Evolutionary conservation across 2,888 invertebrate species (phyloP), one percentile per base, ranked within the genome.

Genomic region (Xanthorhoe designata): DNA sequence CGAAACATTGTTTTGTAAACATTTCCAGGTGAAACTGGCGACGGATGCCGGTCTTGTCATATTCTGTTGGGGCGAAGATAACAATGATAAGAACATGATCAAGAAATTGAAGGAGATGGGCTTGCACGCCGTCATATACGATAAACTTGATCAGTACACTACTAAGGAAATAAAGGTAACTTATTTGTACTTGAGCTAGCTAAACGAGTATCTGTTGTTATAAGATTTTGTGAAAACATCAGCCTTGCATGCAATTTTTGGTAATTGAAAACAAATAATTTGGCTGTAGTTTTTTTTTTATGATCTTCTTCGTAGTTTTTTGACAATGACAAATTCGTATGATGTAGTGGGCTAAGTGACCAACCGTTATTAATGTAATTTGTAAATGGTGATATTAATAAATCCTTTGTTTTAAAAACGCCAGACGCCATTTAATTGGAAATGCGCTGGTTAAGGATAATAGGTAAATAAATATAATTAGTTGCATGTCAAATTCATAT

Each of bases 61-160:
- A 70, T 99, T 99, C 89, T 98, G 98, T 81, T 99, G 99, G 99
- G 99, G 99, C 29, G 98, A 99, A 78, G 98, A 98, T 80, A 98
- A 98, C 84, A 98, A 98, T 78, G 97, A 97, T 86, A 96, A 96
- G 72, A 96, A 96, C 50, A 97, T 97, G 0, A 98, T 99, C 62
- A 96, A 96, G 79, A 95, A 96, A 82, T 94, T 99, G 38, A 98
- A 98, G 86, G 95, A 96, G 70, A 94, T 98, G 78, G 98, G 98
- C 1, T 94, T 99, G 42, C 98, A 99, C 84, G 99, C 98, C 52
- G 97, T 99, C 64, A 99, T 99, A 82, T 99, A 98, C 83, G 99
- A 99, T 88, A 98, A 98, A 88, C 96, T 98, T 77, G 97, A 98
- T 78, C 95, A 96, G 76, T 95, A 95, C 79, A 95, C 94, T 45